A percentile compares a stretch with the other conserved stretches of the same genome.
Evolutionary conservation across 2,113 vertebrate species (phyloP).

Genomic region (Macaca mulatta): DNA sequence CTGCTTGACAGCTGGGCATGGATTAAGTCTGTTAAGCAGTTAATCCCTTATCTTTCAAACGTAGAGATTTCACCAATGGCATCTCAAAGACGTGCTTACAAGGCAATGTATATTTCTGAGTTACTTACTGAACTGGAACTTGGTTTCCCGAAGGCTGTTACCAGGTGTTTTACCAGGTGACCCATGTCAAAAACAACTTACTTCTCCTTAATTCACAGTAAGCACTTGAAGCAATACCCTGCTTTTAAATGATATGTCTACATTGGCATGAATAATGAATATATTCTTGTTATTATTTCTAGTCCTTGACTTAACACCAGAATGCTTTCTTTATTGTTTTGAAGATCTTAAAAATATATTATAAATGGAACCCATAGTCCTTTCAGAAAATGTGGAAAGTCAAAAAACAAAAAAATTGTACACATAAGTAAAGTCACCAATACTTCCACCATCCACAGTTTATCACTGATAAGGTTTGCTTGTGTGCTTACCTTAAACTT

Average conservation of each 20-base stretch:
- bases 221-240: background rate
- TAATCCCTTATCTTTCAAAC: background rate
- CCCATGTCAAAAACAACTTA: background rate
- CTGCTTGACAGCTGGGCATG: background rate
- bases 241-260: background rate
- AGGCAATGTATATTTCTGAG: background rate
- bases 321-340: background rate
- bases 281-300: background rate
- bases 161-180: background rate
- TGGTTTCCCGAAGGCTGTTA: background rate
- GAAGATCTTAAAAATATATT: background rate
- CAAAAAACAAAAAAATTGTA: background rate
- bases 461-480: background rate
- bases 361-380: background rate
- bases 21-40: background rate
- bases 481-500: background rate
- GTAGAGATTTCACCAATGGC: background rate
- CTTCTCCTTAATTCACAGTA: background rate
- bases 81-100: background rate
- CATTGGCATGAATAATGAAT: background rate
- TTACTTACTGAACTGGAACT: background rate
- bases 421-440: background rate
- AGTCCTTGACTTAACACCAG: background rate
- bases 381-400: background rate
- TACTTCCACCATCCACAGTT: background rate